Conservation (phyloP, 2,888 invertebrate genomes). For the Laspeyria flexula region DNA sequence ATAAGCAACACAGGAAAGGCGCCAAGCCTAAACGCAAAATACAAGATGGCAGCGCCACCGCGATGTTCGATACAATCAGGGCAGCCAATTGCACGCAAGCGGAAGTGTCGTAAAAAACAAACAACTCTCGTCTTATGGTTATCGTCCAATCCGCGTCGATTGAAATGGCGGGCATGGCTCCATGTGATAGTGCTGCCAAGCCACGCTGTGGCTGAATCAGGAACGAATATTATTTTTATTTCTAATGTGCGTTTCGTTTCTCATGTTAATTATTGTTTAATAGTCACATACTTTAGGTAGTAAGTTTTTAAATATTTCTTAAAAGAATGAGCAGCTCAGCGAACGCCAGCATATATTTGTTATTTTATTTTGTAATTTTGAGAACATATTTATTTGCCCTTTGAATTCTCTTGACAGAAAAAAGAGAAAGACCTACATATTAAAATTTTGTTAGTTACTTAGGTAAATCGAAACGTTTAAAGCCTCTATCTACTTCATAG, state of each 20-base stretch:
- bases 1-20: slow-evolving; percentile 84
- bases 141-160: slow-evolving; percentile 57
- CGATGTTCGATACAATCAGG: slow-evolving; percentile 49
- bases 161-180: slow-evolving; percentile 62
- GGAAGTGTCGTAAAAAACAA: slow-evolving; percentile 66
- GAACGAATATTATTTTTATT: slow-evolving; percentile 35
- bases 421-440: too few relatives aligned
- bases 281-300: too few relatives aligned
- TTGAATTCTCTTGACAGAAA: too few relatives aligned
- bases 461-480: too few relatives aligned
- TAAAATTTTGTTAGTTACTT: too few relatives aligned
- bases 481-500: too few relatives aligned
- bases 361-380: too few relatives aligned
- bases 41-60: slow-evolving; percentile 77
- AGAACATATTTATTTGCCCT: too few relatives aligned
- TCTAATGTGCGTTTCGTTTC: slow-evolving; percentile 42
- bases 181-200: slow-evolving; percentile 73
- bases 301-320: too few relatives aligned
- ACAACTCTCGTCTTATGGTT: slow-evolving; percentile 32
- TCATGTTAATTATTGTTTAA: too few relatives aligned
- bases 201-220: slow-evolving; percentile 46
- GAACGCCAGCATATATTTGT: too few relatives aligned
- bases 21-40: slow-evolving; percentile 82
- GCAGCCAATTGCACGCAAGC: slow-evolving; percentile 60
- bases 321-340: too few relatives aligned